Evolutionary conservation across 2,797 vertebrate genomes (phyloP), one percentile per base, ranked within the genome.

Genomic region (Liparis tanakae): DNA sequence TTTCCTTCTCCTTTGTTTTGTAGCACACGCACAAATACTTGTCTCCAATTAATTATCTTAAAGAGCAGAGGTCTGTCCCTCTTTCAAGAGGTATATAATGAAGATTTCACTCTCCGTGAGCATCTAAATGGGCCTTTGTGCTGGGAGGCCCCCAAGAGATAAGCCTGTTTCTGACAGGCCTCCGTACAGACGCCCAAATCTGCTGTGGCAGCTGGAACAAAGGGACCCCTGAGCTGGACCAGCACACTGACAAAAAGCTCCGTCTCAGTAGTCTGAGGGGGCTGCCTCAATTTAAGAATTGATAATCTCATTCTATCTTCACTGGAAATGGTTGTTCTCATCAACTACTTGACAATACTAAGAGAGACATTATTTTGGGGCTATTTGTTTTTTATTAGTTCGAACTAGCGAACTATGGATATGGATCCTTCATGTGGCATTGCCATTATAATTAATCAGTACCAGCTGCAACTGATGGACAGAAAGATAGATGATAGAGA

Each of bases 181-280:
- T 88, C 88, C 67, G 85, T 90, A 89, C 90, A 85, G 87, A 92
- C 79, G 79, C 87, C 87, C 60, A 92, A 93, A 93, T 93, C 87
- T 89, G 90, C 89, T 89, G 82, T 94, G 92, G 91, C 93, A 93
- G 92, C 90, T 93, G 91, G 89, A 93, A 93, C 92, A 92, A 93
- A 91, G 85, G 73, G 78, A 83, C 79, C 83, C 79, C 81, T 73
- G 83, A 87, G 85, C 86, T 81, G 60, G 76, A 90, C 84, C 81
- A 5, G 69, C 81, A 53, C 53, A 34, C 79, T 55, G 77, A 90
- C 87, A 89, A 89, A 92, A 76, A 85, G 78, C 82, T 55, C 76
- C 18, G 18, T 83, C 75, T 80, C 81, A 53, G 69, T 67, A 15
- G 70, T 83, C 64, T 72, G 66, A 74, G 57, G 77, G 44, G 43